Evolutionary conservation across 1,140 invertebrate genomes (phyloP), one percentile per base, ranked within the genome.

Genomic region (Drosophila virilis): DNA sequence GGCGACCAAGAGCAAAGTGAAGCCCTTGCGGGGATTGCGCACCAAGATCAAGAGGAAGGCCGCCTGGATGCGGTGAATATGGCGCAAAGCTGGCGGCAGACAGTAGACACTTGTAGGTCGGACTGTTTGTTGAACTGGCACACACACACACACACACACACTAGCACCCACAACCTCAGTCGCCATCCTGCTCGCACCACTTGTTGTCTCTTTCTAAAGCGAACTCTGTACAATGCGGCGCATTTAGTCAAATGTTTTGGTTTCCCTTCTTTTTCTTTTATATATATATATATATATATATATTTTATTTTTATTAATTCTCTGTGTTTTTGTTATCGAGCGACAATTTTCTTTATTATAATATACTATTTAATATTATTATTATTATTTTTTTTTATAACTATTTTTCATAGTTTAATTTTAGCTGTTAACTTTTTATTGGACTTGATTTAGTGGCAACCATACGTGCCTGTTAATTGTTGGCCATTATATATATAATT

Each of bases 11-110:
- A 73, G 52, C 51, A 74, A 77, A 51, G 69, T 64, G 55, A 92
- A 92, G 67, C 74, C 82, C 0, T 35, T 88, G 57, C 74, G 91
- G 6, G 85, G 77, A 12, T 22, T 91, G 22, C 91, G 91, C 12
- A 88, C 88, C 48, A 92, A 92, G 69, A 82, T 91, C n/a, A 92
- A 92, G 66, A 77, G 90, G 6, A 92, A 92, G 48, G 75, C 91
- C 5, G 60, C 90, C 35, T 92, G 84, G 85, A 80, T 91, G 75
- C 91, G 91, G 76, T 92, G 88, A 91, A 90, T 84, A 48, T 90
- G 81, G 86, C 69, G 74, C 7, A 64, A 80, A 65, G 77, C 67
- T 66, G 78, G 70, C 65, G 66, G 60, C 68, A 65, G 48, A 15
- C 48, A 37, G 12, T 62, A 71, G 65, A 43, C 40, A 6, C 17